Percentiles rank a stretch among this genome's conserved stretches.
These are phyloP conservation scores for Ormia ochracea DNA, from an alignment of 2,888 invertebrate species.

Conservation along the genomic window DNA sequence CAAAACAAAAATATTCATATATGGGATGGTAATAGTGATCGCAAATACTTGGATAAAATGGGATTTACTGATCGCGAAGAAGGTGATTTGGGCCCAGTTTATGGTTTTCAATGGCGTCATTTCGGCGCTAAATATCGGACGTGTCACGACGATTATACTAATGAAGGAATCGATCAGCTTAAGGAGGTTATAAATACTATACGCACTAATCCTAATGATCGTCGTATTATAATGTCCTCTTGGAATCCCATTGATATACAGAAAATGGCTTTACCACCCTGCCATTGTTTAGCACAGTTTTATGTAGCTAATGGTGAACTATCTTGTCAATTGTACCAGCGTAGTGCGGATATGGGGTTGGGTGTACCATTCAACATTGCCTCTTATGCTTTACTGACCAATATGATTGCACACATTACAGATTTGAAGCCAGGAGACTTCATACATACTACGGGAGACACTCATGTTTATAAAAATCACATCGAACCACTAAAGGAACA, in stretches of 20 bases:
- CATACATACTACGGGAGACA: constrained; percentile 95
- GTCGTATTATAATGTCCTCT: constrained; percentile 93
- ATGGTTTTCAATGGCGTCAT: constrained; percentile 99
- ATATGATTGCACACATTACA: constrained; percentile 97
- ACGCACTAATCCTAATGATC: constrained; percentile 87
- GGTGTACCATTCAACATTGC: constrained; percentile 99
- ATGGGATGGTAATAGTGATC: constrained; percentile 97
- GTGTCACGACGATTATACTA: constrained; percentile 88
- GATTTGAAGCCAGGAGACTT: constrained; percentile 94
- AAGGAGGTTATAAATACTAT: constrained; percentile 86
- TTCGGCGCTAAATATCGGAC: constrained; percentile 93
- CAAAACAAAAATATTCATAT: constrained; percentile 89
- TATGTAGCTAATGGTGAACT: constrained; percentile 90
- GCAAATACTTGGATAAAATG: constrained; percentile 89
- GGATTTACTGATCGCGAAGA: constrained; percentile 91
- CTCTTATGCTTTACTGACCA: constrained; percentile 94
- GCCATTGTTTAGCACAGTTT: constrained; percentile 96
- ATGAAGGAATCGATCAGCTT: constrained; percentile 93
- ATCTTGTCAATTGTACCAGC: constrained; percentile 94
- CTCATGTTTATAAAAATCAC: constrained; percentile 96
- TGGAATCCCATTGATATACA: constrained; percentile 95
- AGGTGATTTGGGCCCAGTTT: constrained; percentile 97
- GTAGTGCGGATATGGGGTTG: constrained; percentile 97
- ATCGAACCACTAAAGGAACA: constrained; percentile 89
- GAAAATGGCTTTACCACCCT: constrained; percentile 97